Evolutionary conservation across 2,888 invertebrate genomes (phyloP), one percentile per base, ranked within the genome.

Genomic region (Sarcophaga rosellei): DNA sequence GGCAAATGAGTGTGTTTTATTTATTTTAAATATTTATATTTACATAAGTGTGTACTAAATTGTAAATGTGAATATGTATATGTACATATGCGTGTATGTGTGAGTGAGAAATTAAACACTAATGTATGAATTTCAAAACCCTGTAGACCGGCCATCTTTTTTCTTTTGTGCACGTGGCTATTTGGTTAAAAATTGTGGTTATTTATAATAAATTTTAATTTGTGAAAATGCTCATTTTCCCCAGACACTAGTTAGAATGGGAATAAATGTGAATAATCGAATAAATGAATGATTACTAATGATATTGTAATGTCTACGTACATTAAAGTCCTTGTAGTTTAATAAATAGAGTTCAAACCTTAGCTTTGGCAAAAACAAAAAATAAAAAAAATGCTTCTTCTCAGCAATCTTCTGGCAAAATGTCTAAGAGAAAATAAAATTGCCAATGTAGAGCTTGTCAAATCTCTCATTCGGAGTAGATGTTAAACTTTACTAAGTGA

Each of bases 171-270:
- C 85, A 85, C 77, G 77, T 81, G 81, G 77, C 69, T 63, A 21
- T 63, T 77, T 73, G 85, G 85, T 78, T 20, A 63, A 69, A 77
- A 77, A 78, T 78, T 85, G 85, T 63, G 85, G 81, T 69, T 68
- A 73, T 65, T 25, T 81, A 74, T 77, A 77, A 81, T 74, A 81
- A 69, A 61, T 85, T 77, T 69, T 77, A 81, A 81, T 85, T 85
- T 78, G 45, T 81, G 45, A 69, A 73, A 78, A 57, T 68, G 15
- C 73, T 12, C 23, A 61, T 53, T 70, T 66, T 66, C 15, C 61
- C 23, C 20, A 72, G 47, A 47, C 15, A 17, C 25, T 10, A 57
- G 20, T 17, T 23, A 44, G 59, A 57, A 73, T 21, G 4, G 17
- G 44, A 59, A 68, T 35, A 35, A 66, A 57, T 15, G 66, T 20